Percentiles rank a stretch among this genome's conserved stretches.
Evolutionary conservation across 64 coral and sea anemone species (phyloP).

Genomic region (Hydrozoanthus tunicans): DNA sequence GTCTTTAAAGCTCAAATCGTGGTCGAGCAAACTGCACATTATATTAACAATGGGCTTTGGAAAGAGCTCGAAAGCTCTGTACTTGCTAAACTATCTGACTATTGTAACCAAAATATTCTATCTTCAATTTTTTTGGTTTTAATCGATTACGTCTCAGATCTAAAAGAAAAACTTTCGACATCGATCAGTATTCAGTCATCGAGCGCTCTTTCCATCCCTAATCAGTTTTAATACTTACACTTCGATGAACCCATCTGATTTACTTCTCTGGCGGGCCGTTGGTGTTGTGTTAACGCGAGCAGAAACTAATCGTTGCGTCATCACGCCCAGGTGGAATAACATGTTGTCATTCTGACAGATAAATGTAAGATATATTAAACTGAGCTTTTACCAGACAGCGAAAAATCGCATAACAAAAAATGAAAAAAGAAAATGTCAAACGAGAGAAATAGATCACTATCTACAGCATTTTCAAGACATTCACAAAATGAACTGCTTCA

Average conservation of each 20-base stretch:
- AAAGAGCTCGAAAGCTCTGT: too few species aligned
- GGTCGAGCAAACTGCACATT: too few species aligned
- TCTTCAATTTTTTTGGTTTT: too few species aligned
- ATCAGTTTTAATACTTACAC: not conserved
- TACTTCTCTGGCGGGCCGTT: not conserved
- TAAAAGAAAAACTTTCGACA: not conserved
- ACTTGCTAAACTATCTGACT: too few species aligned
- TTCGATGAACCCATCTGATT: conserved; percentile 4
- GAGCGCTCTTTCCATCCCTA: not conserved
- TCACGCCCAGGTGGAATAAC: not conserved
- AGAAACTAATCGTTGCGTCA: not conserved
- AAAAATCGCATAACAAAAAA: not conserved
- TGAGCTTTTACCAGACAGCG: not conserved
- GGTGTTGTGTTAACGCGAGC: not conserved
- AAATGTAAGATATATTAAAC: not conserved
- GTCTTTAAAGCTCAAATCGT: too few species aligned
- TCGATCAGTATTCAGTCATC: not conserved
- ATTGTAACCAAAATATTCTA: too few species aligned
- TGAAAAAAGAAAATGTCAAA: not conserved
- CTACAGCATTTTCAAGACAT: too few species aligned
- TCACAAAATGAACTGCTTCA: not conserved
- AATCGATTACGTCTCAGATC: not conserved
- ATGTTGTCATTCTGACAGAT: not conserved
- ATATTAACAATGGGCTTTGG: too few species aligned
- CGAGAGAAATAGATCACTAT: not conserved